Base-by-base conservation (phyloP, 53 echinoderm and acorn worm genomes). In the Pentamera pediparva region DNA sequence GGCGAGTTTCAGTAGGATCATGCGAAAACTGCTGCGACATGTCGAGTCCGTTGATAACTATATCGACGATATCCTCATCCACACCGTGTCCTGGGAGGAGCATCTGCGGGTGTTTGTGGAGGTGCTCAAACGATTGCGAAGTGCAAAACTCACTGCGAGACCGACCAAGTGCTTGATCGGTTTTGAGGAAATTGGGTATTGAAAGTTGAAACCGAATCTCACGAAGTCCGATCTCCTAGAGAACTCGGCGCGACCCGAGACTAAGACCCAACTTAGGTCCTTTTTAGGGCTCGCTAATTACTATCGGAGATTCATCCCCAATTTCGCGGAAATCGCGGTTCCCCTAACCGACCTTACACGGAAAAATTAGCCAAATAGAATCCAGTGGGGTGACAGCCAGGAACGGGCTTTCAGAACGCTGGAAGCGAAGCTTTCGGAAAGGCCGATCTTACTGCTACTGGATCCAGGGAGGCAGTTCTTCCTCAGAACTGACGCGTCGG, bases 331-430 rank as follows among this genome's bases (percentile, higher is more conserved):
- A 0, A 81, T 89, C 26, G 81, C 88, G 26, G 69, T 59, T 19
- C 88, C 88, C 2, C 45, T 88, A 13, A 89, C 84, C 15, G 84
- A 89, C 48, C 60, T 39, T 27, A 89, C 84, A 11, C 84, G 74
- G 62, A 62, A 49, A 1, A 38, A 77, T 8, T 58, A 88, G 48
- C 89, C 89, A 9, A 88, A 65, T 58, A 64, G 80, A 29, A 43
- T 88, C n/a, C 6, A 32, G 0, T 88, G 84, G 89, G 32, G 35
- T 18, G 58, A 76, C 22, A 70, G 37, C 5, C 80, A 88, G 27
- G 78, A 76, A 31, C 34, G 49, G 17, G 84, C 88, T 3, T 88
- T 84, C 25, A 19, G 61, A 36, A 51, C 69, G 0, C 47, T 88
- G 39, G 84, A 84, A 53, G 22, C 17, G n/a, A 48, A 75, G 29